Percentiles rank a stretch among this genome's conserved stretches.
These are phyloP conservation scores for Steatocranus sp. DNA, from an alignment of 2,797 vertebrate species.

Conservation along the genomic window DNA sequence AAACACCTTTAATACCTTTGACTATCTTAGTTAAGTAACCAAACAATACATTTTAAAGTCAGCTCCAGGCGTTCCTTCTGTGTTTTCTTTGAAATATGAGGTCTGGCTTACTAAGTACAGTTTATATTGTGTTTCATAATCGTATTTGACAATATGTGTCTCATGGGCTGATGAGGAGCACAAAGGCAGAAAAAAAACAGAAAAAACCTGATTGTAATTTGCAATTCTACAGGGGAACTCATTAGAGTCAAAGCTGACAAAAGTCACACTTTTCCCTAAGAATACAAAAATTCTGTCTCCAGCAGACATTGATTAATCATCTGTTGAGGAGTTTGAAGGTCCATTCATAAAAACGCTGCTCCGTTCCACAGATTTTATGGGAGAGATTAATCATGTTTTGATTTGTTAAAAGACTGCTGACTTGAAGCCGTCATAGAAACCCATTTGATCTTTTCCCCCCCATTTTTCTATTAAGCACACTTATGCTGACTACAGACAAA, in stretches of 20 bases:
- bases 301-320: constrained; percentile 59
- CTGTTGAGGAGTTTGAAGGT: constrained; percentile 53
- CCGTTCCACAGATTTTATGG: constrained; percentile 36
- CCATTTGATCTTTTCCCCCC: constrained; percentile 28
- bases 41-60: neutral
- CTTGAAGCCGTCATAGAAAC: constrained; percentile 55
- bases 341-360: constrained; percentile 46
- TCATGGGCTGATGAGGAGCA: constrained; percentile 2
- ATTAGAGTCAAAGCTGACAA: constrained; percentile 40
- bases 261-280: constrained; percentile 11
- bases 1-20: neutral
- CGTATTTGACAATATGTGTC: neutral
- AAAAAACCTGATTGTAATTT: constrained; percentile 11
- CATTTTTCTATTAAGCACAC: constrained; percentile 9
- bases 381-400: constrained; percentile 67
- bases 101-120: neutral
- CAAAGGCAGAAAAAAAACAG: neutral
- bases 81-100: neutral
- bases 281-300: constrained; percentile 14
- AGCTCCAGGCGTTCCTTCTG: neutral
- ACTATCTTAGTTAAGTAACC: neutral
- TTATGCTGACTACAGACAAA: constrained; percentile 34
- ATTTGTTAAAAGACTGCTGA: constrained; percentile 65
- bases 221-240: constrained; percentile 6
- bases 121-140: neutral